Percentiles rank a stretch among this genome's conserved stretches.
phyloP scores from a whole-genome alignment of 2,113 vertebrate species.

The Salvelinus namaycush region DNA sequence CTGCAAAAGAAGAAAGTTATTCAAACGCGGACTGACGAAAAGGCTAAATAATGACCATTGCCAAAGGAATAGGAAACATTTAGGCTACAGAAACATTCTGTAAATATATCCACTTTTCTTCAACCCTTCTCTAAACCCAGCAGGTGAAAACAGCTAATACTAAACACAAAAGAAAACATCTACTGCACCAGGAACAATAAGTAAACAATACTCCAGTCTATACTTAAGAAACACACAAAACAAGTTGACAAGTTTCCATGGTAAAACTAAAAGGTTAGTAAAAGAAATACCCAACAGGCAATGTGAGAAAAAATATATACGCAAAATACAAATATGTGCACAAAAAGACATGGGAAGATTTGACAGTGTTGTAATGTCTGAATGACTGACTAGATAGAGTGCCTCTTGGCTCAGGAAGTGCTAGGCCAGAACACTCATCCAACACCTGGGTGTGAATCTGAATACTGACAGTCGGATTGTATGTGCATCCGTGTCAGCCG shows the following conservation, averaged over 20 bases:
- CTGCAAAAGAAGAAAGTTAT: constrained; percentile 60
- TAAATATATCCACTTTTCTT: background rate
- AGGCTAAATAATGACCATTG: background rate
- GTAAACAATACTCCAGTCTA: background rate
- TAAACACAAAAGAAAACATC: background rate
- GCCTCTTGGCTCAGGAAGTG: background rate
- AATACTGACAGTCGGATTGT: background rate
- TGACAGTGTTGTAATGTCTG: background rate
- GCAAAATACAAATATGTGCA: background rate
- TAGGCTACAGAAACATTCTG: no score
- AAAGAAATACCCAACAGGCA: background rate
- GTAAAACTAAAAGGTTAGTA: background rate
- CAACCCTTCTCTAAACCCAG: background rate
- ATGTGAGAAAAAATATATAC: background rate
- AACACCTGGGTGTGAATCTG: background rate
- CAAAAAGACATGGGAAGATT: background rate
- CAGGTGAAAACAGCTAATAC: background rate
- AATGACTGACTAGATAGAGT: background rate
- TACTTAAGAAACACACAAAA: background rate
- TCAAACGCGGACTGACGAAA: no score
- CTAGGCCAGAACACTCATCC: background rate
- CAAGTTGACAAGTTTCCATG: background rate
- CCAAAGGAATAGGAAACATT: background rate
- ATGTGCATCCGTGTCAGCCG: background rate
- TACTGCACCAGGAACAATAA: background rate